phyloP scores from a whole-genome alignment of 1,140 invertebrate genomes.

The Brevipalpus yothersi region DNA sequence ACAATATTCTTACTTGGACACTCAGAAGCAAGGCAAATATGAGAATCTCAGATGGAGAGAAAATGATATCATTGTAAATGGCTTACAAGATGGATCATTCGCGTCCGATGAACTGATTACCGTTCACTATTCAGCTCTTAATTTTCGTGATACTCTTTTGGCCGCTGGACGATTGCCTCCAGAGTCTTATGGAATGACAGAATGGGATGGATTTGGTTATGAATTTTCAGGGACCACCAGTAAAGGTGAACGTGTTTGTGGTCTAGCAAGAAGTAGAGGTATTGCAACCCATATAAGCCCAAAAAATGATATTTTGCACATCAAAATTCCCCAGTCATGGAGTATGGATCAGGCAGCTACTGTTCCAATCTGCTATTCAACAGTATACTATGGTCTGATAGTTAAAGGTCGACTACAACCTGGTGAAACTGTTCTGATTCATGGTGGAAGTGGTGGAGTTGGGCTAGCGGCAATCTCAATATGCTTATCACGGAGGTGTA shows the following conservation, averaged over 20 bases:
- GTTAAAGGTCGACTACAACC: constrained; percentile 52
- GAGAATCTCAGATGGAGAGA: constrained; percentile 67
- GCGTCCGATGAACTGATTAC: constrained; percentile 13
- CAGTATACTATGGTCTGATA: constrained; percentile 32
- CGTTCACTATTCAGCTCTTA: constrained; percentile 63
- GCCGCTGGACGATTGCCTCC: constrained; percentile 83
- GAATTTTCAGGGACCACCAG: constrained; percentile 55
- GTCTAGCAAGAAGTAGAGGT: constrained; percentile 34
- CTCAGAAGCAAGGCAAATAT: constrained; percentile 55
- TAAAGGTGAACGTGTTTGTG: constrained; percentile 60
- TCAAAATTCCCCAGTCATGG: constrained; percentile 68
- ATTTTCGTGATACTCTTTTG: constrained; percentile 93
- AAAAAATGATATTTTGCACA: constrained; percentile 50
- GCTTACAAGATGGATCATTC: constrained; percentile 22
- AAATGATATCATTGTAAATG: constrained; percentile 19
- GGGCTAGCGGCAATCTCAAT: constrained; percentile 83
- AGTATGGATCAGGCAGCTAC: constrained; percentile 69
- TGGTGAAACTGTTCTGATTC: constrained; percentile 66
- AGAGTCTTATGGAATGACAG: constrained; percentile 48
- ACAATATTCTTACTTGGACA: constrained; percentile 44
- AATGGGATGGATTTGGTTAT: constrained; percentile 27
- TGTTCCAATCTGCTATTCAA: constrained; percentile 76
- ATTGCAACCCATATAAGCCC: constrained; percentile 66
- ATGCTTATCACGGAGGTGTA: constrained; percentile 60
- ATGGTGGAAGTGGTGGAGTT: constrained; percentile 86